Conservation (phyloP, 2,113 vertebrate genomes). For the Phainopepla nitens region DNA sequence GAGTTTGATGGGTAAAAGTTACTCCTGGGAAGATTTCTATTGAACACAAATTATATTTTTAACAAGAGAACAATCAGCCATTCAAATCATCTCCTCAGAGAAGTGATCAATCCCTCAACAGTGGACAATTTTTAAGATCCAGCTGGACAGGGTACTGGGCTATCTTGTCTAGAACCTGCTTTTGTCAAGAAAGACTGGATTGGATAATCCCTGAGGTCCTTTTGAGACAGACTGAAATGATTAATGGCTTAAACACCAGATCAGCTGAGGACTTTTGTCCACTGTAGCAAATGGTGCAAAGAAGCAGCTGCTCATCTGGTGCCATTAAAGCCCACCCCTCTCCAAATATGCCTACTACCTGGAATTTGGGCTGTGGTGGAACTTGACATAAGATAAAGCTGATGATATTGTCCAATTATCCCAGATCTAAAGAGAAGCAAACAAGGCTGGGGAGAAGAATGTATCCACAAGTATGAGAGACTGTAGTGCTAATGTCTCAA, state of each 20-base stretch:
- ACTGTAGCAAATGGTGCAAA: neutral
- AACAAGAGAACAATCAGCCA: neutral
- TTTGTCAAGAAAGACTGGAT: neutral
- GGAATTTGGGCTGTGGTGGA: neutral
- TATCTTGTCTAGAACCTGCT: neutral
- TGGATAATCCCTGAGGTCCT: neutral
- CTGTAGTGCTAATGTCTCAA: neutral
- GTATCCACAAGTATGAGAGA: neutral
- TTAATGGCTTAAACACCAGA: neutral
- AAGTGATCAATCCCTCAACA: neutral
- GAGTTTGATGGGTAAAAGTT: neutral
- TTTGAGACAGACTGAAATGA: neutral
- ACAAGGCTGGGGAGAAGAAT: neutral
- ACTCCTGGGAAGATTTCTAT: neutral
- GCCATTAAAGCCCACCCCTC: neutral
- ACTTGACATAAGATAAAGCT: neutral
- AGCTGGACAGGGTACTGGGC: neutral
- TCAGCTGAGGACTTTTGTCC: neutral
- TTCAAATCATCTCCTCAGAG: rapidly evolving
- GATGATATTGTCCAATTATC: neutral
- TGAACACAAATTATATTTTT: neutral
- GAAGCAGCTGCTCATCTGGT: neutral
- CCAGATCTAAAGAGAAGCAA: neutral
- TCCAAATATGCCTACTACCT: neutral
- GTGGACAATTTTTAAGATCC: neutral